Base-by-base conservation (phyloP, 2,888 invertebrate genomes). In the Bursaphelenchus okinawaensis region DNA sequence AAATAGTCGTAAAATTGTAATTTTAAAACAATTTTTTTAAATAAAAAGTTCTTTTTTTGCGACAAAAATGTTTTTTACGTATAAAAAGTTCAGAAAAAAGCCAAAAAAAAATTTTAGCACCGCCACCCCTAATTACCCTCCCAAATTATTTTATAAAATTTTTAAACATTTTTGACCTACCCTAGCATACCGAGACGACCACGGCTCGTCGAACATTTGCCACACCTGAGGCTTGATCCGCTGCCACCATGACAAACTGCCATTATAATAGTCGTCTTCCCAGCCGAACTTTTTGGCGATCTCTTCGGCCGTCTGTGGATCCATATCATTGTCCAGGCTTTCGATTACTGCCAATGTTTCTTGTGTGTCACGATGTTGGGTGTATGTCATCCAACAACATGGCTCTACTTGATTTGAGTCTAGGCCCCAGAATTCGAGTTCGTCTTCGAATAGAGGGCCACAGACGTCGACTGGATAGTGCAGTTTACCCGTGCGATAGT, bases 371-470 rank as follows among this genome's bases (percentile, higher is more conserved):
- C 94, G 75, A 74, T 86, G 85, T 57, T 83, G 83, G 3, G 87
- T 88, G 80, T 98, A 98, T 8, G 96, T 98, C 95, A 96, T 96
- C 96, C 96, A 96, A 63, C 76, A 98, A 85, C 96, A 98, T 6
- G 96, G 96, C 84, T 96, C 95, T 80, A 96, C 95, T 86, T 98
- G 96, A 87, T 98, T 98, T 40, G 96, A 92, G 84, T 98, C 96
- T 75, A 98, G 88, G 16, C 96, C 96, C 96, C 96, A 96, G 52
- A 57, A 98, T 86, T 96, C 96, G 75, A 98, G 88, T 84, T 98
- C 98, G 84, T 96, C 96, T 84, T 98, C 98, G 84, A 98, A 98
- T 72, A 98, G 87, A 62, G 96, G 98, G 55, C 96, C 96, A 84
- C 96, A 98, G 1, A 98, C 96, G 84, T 98, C 94, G 61, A 95